phyloP scores from a whole-genome alignment of 2,888 invertebrate species.

The Erebia epiphron region DNA sequence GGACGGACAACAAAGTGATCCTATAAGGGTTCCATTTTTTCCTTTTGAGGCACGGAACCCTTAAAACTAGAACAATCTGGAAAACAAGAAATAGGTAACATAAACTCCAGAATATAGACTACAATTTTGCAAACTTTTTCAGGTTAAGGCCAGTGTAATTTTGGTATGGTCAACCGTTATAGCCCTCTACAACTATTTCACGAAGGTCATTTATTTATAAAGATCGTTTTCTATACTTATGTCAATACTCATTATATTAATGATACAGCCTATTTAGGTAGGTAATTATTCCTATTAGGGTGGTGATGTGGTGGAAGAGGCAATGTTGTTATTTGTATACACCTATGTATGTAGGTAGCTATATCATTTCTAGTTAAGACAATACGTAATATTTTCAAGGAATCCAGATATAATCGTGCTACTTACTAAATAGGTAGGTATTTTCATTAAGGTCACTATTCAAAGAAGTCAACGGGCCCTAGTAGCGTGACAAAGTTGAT shows the following conservation, averaged over 20 bases:
- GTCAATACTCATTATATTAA: constrained; percentile 17
- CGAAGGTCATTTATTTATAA: constrained; percentile 8
- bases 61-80: constrained; percentile 6
- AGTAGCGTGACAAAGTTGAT: constrained; percentile 4
- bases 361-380: neutral
- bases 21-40: no score
- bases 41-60: no score
- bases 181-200: constrained; percentile 22
- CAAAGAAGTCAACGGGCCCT: constrained; percentile 2
- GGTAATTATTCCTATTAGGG: neutral
- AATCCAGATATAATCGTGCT: no score
- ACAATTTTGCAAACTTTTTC: constrained; percentile 19
- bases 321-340: neutral
- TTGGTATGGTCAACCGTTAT: constrained; percentile 31
- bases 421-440: neutral
- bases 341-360: neutral
- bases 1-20: no score
- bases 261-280: no score
- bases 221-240: constrained; percentile 20
- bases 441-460: neutral
- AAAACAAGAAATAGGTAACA: constrained; percentile 1
- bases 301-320: neutral
- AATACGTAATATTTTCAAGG: no score
- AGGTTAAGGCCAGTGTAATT: constrained; percentile 33
- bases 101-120: constrained; percentile 11